phyloP scores from a whole-genome alignment of 2,113 vertebrate species.

The Etheostoma spectabile region DNA sequence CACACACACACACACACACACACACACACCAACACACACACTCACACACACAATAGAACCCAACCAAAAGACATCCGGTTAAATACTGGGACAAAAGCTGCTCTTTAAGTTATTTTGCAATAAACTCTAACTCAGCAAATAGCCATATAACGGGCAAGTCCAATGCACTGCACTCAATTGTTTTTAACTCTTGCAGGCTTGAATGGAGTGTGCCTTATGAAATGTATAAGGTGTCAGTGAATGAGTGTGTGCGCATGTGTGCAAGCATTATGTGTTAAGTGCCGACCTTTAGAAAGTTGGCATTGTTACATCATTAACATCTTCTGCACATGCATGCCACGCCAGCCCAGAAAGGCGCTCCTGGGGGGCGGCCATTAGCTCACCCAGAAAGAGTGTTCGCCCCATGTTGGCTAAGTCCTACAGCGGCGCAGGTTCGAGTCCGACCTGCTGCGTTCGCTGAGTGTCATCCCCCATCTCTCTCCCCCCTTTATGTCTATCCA shows the following conservation, averaged over 20 bases:
- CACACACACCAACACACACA: too few relatives aligned
- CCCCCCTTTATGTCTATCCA: too few relatives aligned
- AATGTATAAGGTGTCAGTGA: slow-evolving; percentile 2
- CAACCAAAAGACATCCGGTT: slow-evolving; percentile 68
- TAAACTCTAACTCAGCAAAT: slow-evolving; percentile 29
- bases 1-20: slow-evolving; percentile 21
- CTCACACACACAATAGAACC: slow-evolving; percentile 60
- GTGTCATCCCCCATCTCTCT: too few relatives aligned
- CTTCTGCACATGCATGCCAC: not conserved
- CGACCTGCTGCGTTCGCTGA: too few relatives aligned
- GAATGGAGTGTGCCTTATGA: slow-evolving; percentile 3
- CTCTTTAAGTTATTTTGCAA: slow-evolving; percentile 53
- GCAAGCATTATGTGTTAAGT: not conserved
- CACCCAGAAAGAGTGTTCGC: too few relatives aligned
- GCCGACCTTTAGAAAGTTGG: slow-evolving; percentile 13
- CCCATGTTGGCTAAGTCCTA: too few relatives aligned
- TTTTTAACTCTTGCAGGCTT: slow-evolving; percentile 11
- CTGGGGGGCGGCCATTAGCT: too few relatives aligned
- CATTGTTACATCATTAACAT: not conserved
- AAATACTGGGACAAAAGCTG: slow-evolving; percentile 60
- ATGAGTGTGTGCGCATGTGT: not conserved
- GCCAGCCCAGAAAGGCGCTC: slow-evolving; percentile 14
- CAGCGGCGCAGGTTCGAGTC: too few relatives aligned
- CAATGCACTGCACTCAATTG: not conserved
- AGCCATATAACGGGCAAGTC: slow-evolving; percentile 15